Percentiles rank a stretch among this genome's conserved stretches.
Evolutionary conservation across 2,888 invertebrate species (phyloP).

Genomic region (Elegia similella): DNA sequence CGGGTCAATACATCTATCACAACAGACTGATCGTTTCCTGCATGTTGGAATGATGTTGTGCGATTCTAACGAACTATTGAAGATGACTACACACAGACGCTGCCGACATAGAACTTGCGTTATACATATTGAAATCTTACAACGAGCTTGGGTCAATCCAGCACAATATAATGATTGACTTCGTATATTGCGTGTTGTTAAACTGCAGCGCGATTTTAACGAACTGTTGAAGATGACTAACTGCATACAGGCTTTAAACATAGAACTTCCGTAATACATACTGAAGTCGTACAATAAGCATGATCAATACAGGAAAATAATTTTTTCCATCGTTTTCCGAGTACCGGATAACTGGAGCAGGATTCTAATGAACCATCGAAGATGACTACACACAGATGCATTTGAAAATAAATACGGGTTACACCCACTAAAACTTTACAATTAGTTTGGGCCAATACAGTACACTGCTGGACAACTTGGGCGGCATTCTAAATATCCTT

Average conservation of each 20-base stretch:
- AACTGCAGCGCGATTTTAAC: slow-evolving; percentile 27
- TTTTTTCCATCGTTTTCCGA: too few relatives aligned
- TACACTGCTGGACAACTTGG: too few relatives aligned
- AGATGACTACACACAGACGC: slow-evolving; percentile 15
- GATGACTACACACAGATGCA: slow-evolving; percentile 9
- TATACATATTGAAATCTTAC: too few relatives aligned
- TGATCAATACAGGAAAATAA: too few relatives aligned
- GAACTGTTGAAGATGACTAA: slow-evolving; percentile 32
- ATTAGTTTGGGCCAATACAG: slow-evolving; percentile 28
- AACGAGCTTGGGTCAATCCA: slow-evolving; percentile 27
- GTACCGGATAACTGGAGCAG: not conserved
- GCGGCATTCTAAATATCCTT: too few relatives aligned
- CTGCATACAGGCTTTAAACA: not conserved
- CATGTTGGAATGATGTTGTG: slow-evolving; percentile 20
- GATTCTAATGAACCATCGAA: slow-evolving; percentile 37
- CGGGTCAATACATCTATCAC: slow-evolving; percentile 28
- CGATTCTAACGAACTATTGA: slow-evolving; percentile 37
- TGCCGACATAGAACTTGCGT: not conserved
- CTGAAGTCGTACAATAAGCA: not conserved
- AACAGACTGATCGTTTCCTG: slow-evolving; percentile 34
- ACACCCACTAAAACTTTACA: too few relatives aligned
- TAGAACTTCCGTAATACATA: not conserved
- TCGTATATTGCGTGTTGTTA: slow-evolving; percentile 26
- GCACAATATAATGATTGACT: slow-evolving; percentile 33
- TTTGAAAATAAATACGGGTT: not conserved